phyloP scores from a whole-genome alignment of 2,797 vertebrate genomes.

The Epinephelus coioides region DNA sequence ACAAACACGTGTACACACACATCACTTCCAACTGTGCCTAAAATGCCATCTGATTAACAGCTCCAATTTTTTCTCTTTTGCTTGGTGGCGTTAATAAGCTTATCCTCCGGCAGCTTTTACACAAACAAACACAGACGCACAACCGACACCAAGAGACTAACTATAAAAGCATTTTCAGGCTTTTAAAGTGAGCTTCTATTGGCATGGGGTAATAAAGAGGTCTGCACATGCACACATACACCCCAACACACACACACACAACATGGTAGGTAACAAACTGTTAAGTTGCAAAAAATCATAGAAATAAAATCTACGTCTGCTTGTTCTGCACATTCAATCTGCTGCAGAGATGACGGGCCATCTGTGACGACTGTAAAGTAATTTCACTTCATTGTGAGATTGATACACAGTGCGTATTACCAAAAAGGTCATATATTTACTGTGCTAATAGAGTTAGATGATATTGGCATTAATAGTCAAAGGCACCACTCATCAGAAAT shows the following conservation, averaged over 20 bases:
- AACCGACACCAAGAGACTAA: constrained; percentile 47
- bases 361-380: not conserved
- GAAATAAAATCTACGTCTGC: constrained; percentile 2
- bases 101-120: constrained; percentile 65
- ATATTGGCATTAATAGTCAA: not conserved
- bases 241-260: not conserved
- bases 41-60: constrained; percentile 73
- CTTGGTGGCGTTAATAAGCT: constrained; percentile 65
- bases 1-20: constrained; percentile 38
- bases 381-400: not conserved
- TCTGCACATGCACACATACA: not conserved
- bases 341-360: constrained; percentile 5
- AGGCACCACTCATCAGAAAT: not conserved
- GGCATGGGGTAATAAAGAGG: constrained; percentile 31
- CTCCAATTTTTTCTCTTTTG: constrained; percentile 39
- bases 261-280: not conserved
- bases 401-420: not conserved
- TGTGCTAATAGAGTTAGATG: not conserved
- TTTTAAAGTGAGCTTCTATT: constrained; percentile 44
- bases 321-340: constrained; percentile 9
- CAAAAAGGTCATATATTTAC: not conserved
- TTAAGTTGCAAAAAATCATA: not conserved
- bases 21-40: constrained; percentile 64
- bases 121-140: constrained; percentile 58
- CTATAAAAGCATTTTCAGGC: constrained; percentile 53